Evolutionary conservation across 2,113 vertebrate species (phyloP).

Genomic region (Camarhynchus parvulus): DNA sequence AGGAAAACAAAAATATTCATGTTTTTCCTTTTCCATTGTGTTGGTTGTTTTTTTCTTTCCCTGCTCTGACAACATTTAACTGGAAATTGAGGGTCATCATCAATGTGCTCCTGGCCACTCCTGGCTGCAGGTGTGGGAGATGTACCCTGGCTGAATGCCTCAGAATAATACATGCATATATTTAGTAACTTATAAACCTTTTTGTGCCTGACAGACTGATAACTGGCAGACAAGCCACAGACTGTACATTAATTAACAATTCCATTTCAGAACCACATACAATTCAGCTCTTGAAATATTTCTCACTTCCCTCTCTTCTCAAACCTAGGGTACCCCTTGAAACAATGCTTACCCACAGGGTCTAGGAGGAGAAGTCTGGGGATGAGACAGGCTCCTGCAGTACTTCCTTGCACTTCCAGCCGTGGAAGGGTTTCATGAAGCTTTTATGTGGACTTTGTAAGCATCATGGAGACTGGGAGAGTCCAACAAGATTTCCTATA

Average conservation of each 20-base stretch:
- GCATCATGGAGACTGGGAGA: not conserved
- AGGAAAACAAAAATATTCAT: slow-evolving; percentile 31
- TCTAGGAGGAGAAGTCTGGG: not conserved
- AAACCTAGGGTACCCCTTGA: not conserved
- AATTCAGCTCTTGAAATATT: not conserved
- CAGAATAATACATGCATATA: not conserved
- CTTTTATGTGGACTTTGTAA: not conserved
- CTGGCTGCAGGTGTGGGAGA: not conserved
- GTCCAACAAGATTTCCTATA: not conserved
- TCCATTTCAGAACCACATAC: not conserved
- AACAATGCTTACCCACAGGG: not conserved
- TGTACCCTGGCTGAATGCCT: rapidly evolving
- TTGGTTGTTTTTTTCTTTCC: not conserved
- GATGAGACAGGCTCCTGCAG: not conserved
- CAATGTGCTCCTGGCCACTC: not conserved
- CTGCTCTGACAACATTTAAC: not conserved
- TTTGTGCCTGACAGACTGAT: not conserved
- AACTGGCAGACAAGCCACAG: not conserved
- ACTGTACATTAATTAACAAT: not conserved
- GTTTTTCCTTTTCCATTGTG: not conserved
- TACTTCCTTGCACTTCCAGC: not conserved
- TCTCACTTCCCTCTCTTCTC: not conserved
- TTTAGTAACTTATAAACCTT: not conserved
- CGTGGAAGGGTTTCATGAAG: not conserved
- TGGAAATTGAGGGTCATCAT: not conserved